A percentile compares a stretch with the other conserved stretches of the same genome.
These are phyloP conservation scores for Helicoverpa zea DNA, from an alignment of 1,140 invertebrate genomes.

Conservation along the genomic window DNA sequence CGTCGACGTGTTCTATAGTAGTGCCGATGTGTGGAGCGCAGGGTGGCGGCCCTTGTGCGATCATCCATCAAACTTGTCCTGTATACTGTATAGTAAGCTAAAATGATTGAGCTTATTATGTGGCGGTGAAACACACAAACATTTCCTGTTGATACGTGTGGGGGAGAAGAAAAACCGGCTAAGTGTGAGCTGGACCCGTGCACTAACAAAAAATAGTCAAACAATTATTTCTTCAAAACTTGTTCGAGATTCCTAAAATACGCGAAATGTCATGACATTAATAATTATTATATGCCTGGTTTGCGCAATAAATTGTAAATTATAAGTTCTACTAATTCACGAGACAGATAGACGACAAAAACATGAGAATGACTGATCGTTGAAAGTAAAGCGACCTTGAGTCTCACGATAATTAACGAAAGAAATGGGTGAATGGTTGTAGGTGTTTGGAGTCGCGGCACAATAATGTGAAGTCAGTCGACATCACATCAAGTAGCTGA, in stretches of 20 bases:
- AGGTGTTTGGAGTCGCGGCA: conserved; percentile 22
- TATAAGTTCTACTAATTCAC: conserved; percentile 1
- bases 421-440: conserved; percentile 44
- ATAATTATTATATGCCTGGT: no score
- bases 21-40: conserved; percentile 21
- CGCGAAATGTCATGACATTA: neutral
- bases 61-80: conserved; percentile 45
- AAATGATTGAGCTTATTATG: conserved; percentile 44
- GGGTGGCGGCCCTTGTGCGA: conserved; percentile 19
- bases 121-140: conserved; percentile 13
- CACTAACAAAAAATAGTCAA: neutral
- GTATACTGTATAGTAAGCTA: conserved; percentile 41
- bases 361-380: conserved; percentile 20
- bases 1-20: neutral
- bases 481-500: conserved; percentile 60
- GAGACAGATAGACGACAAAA: conserved; percentile 9
- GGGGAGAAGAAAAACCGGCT: conserved; percentile 8
- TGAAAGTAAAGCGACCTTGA: conserved; percentile 50
- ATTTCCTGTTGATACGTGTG: neutral
- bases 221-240: no score
- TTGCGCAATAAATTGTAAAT: no score
- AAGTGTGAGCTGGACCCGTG: neutral
- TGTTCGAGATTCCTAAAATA: neutral
- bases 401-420: conserved; percentile 46
- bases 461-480: conserved; percentile 56